Conservation (phyloP, 2,797 vertebrate genomes). For the Lagodon rhomboides region DNA sequence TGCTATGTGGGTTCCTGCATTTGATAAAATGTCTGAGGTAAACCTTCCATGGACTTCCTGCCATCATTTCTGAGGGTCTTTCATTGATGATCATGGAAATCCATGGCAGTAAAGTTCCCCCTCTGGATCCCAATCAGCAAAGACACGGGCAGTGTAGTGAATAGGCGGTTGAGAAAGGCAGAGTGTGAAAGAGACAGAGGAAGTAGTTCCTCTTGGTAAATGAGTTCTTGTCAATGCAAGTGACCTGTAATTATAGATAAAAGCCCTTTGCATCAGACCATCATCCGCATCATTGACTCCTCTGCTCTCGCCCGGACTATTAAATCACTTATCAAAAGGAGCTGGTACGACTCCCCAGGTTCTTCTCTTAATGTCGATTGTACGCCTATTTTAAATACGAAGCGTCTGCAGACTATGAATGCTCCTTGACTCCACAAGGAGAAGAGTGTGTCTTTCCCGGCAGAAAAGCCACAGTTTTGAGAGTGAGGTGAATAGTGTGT, state of each 20-base stretch:
- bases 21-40: not conserved
- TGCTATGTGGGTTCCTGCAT: not conserved
- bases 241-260: constrained; percentile 71
- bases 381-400: constrained; percentile 33
- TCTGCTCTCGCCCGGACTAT: constrained; percentile 39
- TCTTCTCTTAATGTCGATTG: constrained; percentile 25
- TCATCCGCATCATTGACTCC: constrained; percentile 58
- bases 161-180: constrained; percentile 24
- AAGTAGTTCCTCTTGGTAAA: constrained; percentile 40
- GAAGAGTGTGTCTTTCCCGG: constrained; percentile 17
- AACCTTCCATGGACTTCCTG: constrained; percentile 1
- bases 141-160: not conserved
- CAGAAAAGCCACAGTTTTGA: constrained; percentile 4
- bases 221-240: constrained; percentile 56
- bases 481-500: constrained; percentile 36
- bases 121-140: constrained; percentile 48
- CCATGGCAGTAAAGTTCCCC: constrained; percentile 34
- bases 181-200: constrained; percentile 30
- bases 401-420: constrained; percentile 24
- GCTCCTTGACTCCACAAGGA: constrained; percentile 53
- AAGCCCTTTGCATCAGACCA: constrained; percentile 63
- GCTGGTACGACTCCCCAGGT: constrained; percentile 25
- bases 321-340: constrained; percentile 60
- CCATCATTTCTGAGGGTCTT: not conserved
- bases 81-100: constrained; percentile 34